These are phyloP conservation scores for Cochlearius cochlearius DNA, from an alignment of 2,113 vertebrate genomes.

Conservation along the genomic window DNA sequence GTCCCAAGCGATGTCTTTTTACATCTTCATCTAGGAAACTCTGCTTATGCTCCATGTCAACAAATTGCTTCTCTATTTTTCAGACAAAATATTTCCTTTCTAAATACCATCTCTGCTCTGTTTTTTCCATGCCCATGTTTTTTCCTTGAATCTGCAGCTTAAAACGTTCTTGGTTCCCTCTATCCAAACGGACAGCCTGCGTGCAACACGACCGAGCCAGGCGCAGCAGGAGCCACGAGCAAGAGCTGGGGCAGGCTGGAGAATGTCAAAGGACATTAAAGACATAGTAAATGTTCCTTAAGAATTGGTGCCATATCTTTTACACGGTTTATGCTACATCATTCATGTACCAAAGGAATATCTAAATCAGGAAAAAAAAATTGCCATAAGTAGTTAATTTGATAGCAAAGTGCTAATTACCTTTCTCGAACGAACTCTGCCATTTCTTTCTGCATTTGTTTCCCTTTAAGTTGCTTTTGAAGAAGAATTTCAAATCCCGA, in stretches of 20 bases:
- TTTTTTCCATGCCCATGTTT: not conserved
- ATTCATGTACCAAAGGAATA: not conserved
- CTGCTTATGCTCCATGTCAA: not conserved
- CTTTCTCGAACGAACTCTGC: slow-evolving; percentile 95
- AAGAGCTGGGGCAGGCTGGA: not conserved
- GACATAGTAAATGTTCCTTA: not conserved
- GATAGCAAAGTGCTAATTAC: slow-evolving; percentile 65
- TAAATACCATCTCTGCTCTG: not conserved
- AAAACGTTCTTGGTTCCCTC: not conserved
- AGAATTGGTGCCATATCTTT: not conserved
- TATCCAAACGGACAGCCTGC: not conserved
- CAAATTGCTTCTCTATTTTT: not conserved
- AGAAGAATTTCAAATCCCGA: slow-evolving; percentile 95
- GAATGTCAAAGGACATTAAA: not conserved
- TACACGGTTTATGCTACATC: not conserved
- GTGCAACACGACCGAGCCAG: not conserved
- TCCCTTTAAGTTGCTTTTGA: slow-evolving; percentile 96
- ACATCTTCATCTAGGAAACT: not conserved
- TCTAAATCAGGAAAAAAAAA: not conserved
- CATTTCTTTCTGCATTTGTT: slow-evolving; percentile 99
- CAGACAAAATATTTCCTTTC: not conserved
- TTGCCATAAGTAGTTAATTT: not conserved
- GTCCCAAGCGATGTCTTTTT: not conserved
- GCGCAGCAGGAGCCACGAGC: not conserved
- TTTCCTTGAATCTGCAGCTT: not conserved